Conservation (phyloP, 2,797 vertebrate genomes). For the Tiaroga cobitis region DNA sequence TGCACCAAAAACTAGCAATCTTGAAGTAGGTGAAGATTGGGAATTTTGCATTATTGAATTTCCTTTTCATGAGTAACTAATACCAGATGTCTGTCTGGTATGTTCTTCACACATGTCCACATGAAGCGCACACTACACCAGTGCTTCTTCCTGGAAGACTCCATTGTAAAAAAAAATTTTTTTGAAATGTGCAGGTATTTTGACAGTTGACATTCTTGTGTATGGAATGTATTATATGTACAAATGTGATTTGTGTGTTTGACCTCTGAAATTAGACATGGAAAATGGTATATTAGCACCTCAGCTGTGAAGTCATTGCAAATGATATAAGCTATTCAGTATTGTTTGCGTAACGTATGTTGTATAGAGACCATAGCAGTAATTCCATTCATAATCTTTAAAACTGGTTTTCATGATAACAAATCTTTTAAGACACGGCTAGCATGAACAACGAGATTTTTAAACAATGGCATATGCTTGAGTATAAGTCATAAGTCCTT, state of each 20-base stretch:
- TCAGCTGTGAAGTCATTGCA: background rate
- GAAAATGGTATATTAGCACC: background rate
- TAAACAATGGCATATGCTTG: background rate
- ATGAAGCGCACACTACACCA: background rate
- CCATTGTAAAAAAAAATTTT: background rate
- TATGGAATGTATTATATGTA: background rate
- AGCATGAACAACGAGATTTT: background rate
- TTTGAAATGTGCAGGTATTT: background rate
- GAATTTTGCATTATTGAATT: background rate
- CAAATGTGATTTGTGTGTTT: constrained; percentile 4
- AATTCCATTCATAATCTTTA: constrained; percentile 4
- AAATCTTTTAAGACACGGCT: background rate
- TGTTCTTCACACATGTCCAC: background rate
- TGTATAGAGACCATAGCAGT: background rate
- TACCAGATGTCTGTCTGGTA: background rate
- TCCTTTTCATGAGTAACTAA: background rate
- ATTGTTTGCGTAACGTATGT: background rate
- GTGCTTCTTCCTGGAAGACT: background rate
- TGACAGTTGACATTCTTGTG: background rate
- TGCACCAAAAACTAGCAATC: background rate
- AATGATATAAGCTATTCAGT: background rate
- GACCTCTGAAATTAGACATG: background rate
- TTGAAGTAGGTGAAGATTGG: background rate
- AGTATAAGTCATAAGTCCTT: background rate
- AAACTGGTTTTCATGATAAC: constrained; percentile 13